Evolutionary conservation across 2,113 vertebrate genomes (phyloP), one percentile per base, ranked within the genome.

Genomic region (Recurvirostra avosetta): DNA sequence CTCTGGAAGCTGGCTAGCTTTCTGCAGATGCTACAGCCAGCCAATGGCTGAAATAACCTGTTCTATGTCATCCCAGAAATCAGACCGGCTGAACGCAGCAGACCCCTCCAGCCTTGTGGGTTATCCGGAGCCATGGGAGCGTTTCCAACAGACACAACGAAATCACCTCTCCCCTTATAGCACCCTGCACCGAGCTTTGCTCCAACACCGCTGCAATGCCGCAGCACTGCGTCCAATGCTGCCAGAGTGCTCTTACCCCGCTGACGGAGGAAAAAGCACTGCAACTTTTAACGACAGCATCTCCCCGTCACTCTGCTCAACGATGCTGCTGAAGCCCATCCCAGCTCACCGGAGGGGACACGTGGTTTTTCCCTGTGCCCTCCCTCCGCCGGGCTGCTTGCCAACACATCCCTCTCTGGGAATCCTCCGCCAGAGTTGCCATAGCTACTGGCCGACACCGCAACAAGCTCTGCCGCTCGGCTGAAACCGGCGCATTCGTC

Each of bases 391-490:
- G 59, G 94, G 96, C 94, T 74, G 52, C 81, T 83, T 47, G 94
- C 96, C 96, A 96, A 15, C 9, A 38, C 34, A 79, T 73, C 86
- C 65, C 61, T 95, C 91, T 92, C 83, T 17, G 49, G 72, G 93
- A 94, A 97, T 91, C 82, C 59, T 94, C 53, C 7, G 11, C 2
- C 8, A 7, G 38, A 86, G 97, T 96, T 97, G 55, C 94, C 94
- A 97, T 94, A 95, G 97, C 94, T 97, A 97, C 96, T 50, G 73
- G 38, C 50, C 16, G 1, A 90, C 90, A 92, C 83, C 29, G 36
- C n/a, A 82, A 96, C 92, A 88, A 86, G 70, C 79, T 20, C 59
- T 41, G 80, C 59, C 21, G 55, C 62, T 94, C 25, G 3, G 40
- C 87, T 47, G 82, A 95, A 94, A 84, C 74, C 7, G 18, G 11